Conservation (phyloP, 2,113 vertebrate species). For the Coracopsis vasa region DNA sequence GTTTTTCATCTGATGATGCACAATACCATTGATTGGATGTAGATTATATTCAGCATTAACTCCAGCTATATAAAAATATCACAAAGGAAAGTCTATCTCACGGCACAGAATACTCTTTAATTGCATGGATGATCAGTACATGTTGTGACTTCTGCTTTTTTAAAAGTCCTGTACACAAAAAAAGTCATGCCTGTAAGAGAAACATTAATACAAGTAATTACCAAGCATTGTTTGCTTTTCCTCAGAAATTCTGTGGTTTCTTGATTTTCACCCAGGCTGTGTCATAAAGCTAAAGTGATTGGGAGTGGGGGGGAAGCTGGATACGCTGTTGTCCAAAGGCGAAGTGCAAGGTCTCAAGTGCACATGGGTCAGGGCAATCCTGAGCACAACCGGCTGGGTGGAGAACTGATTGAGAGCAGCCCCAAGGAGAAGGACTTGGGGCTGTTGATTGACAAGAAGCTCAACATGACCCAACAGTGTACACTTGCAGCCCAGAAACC, state of each 20-base stretch:
- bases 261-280: conserved; percentile 3
- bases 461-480: neutral
- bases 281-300: neutral
- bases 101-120: conserved; percentile 68
- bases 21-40: conserved; percentile 75
- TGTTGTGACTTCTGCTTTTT: conserved; percentile 63
- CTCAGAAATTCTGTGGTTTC: neutral
- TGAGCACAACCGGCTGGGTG: neutral
- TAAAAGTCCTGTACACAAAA: conserved; percentile 17
- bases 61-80: conserved; percentile 69
- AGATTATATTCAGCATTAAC: conserved; percentile 72
- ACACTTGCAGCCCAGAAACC: neutral
- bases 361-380: neutral
- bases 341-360: neutral
- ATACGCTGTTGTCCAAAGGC: neutral
- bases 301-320: rapidly evolving
- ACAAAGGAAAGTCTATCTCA: conserved; percentile 65
- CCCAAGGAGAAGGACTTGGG: neutral
- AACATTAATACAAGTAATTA: conserved; percentile 56
- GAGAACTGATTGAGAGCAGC: neutral
- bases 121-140: conserved; percentile 65
- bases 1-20: conserved; percentile 71
- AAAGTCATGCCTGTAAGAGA: conserved; percentile 44
- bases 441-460: neutral
- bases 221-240: conserved; percentile 35